Evolutionary conservation across 2,797 vertebrate species (phyloP).

Genomic region (Eutrigla gurnardus): DNA sequence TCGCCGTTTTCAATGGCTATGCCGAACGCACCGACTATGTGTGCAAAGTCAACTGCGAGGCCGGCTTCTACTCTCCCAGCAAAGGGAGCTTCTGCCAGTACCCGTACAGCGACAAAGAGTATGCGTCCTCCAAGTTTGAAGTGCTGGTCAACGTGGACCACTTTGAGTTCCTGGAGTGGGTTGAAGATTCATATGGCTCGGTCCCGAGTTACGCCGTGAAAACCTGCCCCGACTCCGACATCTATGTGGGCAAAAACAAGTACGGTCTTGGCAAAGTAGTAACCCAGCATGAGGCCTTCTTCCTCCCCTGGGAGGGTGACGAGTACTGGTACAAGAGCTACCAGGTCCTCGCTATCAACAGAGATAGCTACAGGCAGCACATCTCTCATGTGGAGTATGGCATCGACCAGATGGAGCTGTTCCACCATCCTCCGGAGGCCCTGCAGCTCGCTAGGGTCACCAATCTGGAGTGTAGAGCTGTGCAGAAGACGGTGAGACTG

Average conservation of each 20-base stretch:
- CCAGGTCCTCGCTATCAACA: conserved; percentile 81
- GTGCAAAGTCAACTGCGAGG: conserved; percentile 84
- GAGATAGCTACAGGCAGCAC: conserved; percentile 78
- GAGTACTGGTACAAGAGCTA: conserved; percentile 86
- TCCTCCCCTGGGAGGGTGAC: conserved; percentile 82
- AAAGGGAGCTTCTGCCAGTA: conserved; percentile 79
- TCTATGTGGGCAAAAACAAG: conserved; percentile 84
- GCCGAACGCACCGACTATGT: conserved; percentile 81
- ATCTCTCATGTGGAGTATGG: conserved; percentile 78
- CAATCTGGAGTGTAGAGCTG: conserved; percentile 75
- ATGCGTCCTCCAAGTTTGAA: conserved; percentile 75
- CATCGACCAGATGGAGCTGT: conserved; percentile 76
- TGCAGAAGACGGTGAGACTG: conserved; percentile 77
- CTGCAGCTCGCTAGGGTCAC: conserved; percentile 77
- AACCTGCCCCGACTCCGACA: conserved; percentile 75
- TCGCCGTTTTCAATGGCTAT: conserved; percentile 82
- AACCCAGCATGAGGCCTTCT: conserved; percentile 79
- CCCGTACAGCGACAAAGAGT: conserved; percentile 78
- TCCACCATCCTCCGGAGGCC: conserved; percentile 78
- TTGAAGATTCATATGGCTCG: conserved; percentile 76
- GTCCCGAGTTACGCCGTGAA: conserved; percentile 73
- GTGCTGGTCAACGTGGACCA: conserved; percentile 82
- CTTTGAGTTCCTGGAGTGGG: conserved; percentile 84
- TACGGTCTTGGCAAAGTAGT: conserved; percentile 86
- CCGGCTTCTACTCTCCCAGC: conserved; percentile 79